phyloP scores from a whole-genome alignment of 1,140 invertebrate species.

The Brachionus plicatilis region DNA sequence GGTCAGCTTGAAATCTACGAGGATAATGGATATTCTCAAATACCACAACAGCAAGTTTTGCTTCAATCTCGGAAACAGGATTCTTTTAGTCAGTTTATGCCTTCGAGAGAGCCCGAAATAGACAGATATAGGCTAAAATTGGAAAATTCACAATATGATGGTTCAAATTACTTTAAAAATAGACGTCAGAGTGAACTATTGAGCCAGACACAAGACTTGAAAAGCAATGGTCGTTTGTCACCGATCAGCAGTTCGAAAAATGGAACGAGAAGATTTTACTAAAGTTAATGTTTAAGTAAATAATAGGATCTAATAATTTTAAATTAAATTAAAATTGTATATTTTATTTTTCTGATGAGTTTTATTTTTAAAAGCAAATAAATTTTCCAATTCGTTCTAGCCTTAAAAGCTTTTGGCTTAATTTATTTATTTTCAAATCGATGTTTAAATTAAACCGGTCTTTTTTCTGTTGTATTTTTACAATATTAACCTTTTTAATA shows the following conservation, averaged over 20 bases:
- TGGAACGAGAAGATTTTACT: not conserved
- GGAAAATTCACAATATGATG: constrained; percentile 36
- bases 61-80: not conserved
- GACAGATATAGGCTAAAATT: constrained; percentile 34
- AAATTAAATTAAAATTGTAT: not conserved
- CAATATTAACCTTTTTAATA: not conserved
- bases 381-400: not conserved
- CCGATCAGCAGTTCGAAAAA: not conserved
- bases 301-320: not conserved
- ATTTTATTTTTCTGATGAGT: not conserved
- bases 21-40: not conserved
- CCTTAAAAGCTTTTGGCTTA: not conserved
- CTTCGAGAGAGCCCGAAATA: constrained; percentile 22
- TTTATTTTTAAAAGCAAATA: not conserved
- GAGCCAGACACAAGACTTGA: constrained; percentile 36
- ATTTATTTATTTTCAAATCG: not conserved
- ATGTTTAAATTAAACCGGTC: constrained; percentile 3
- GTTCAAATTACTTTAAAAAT: constrained; percentile 13
- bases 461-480: not conserved
- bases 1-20: not conserved
- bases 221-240: constrained; percentile 20
- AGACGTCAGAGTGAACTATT: constrained; percentile 26
- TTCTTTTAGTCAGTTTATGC: not conserved
- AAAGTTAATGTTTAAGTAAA: not conserved
- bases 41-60: not conserved